phyloP scores from a whole-genome alignment of 2,888 invertebrate species.

The Polyommatus icarus region DNA sequence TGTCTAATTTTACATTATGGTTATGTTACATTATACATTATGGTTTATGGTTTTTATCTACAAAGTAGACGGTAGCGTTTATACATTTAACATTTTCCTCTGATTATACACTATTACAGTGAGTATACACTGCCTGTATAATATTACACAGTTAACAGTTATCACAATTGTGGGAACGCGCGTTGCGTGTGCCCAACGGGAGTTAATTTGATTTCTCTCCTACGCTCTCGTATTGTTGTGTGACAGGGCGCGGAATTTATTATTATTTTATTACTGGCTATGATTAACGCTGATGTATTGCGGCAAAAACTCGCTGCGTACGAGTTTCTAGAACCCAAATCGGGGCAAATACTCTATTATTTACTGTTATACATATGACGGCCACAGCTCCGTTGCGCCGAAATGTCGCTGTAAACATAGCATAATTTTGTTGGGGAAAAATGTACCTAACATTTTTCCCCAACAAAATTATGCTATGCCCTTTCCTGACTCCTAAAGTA shows the following conservation, averaged over 20 bases:
- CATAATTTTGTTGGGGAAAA: too few relatives aligned
- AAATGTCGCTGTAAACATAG: neutral
- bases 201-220: conserved; percentile 25
- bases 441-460: too few relatives aligned
- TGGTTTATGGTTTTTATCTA: neutral
- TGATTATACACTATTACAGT: conserved; percentile 8
- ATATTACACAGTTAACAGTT: neutral
- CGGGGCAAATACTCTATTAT: neutral
- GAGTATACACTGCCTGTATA: neutral
- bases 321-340: neutral
- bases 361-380: neutral
- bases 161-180: conserved; percentile 11
- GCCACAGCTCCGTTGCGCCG: neutral
- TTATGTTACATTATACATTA: too few relatives aligned
- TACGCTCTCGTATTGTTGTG: conserved; percentile 16
- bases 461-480: too few relatives aligned
- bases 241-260: conserved; percentile 4
- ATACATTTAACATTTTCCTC: neutral
- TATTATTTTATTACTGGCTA: neutral
- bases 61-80: neutral
- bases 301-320: neutral
- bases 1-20: too few relatives aligned
- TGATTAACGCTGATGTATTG: neutral
- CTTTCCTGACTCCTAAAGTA: too few relatives aligned
- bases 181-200: conserved; percentile 23